These are phyloP conservation scores for Drosophila barbarae DNA, from an alignment of 2,888 invertebrate species.

Conservation along the genomic window DNA sequence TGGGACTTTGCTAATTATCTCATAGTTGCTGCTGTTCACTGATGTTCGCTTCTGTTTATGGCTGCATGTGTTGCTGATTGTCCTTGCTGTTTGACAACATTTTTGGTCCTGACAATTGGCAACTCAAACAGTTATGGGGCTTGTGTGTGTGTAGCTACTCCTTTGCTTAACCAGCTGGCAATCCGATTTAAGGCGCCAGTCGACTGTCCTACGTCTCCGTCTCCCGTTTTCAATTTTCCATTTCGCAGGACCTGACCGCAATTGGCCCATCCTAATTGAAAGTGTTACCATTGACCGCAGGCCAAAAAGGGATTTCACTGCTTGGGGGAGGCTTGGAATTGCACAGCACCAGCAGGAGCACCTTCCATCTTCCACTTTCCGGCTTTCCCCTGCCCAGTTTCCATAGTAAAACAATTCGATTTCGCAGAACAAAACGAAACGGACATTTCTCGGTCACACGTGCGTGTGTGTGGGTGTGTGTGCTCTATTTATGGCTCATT, in stretches of 20 bases:
- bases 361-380: background rate
- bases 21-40: slow-evolving; percentile 28
- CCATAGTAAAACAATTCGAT: slow-evolving; percentile 27
- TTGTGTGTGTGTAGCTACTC: slow-evolving; percentile 1
- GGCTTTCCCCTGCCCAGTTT: background rate
- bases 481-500: slow-evolving; percentile 32
- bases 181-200: slow-evolving; percentile 17
- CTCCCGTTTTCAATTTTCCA: background rate
- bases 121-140: slow-evolving; percentile 5
- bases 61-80: slow-evolving; percentile 19
- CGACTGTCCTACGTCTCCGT: background rate
- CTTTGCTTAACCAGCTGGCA: slow-evolving; percentile 9
- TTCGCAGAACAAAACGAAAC: slow-evolving; percentile 13
- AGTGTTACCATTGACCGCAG: slow-evolving; percentile 40
- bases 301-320: slow-evolving; percentile 30
- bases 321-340: slow-evolving; percentile 2
- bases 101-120: slow-evolving; percentile 7
- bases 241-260: slow-evolving; percentile 8
- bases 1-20: slow-evolving; percentile 47
- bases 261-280: slow-evolving; percentile 30
- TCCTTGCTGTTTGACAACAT: background rate
- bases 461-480: slow-evolving; percentile 15
- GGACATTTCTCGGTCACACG: slow-evolving; percentile 24
- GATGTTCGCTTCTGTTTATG: slow-evolving; percentile 14
- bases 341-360: slow-evolving; percentile 5